Conservation (phyloP, 2,113 vertebrate species). For the Tachycineta bicolor region DNA sequence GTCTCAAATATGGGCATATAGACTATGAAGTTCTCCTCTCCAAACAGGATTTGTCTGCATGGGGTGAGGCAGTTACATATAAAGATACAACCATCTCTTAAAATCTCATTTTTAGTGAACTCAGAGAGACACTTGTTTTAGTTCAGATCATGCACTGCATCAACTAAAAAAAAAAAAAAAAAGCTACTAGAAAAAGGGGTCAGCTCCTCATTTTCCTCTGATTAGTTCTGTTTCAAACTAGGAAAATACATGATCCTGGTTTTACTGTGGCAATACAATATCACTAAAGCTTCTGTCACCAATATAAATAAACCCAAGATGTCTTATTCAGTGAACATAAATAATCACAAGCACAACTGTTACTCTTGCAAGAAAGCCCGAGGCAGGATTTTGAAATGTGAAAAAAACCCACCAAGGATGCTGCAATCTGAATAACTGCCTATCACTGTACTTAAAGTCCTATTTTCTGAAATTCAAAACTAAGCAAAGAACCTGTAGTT, state of each 20-base stretch:
- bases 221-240: not conserved
- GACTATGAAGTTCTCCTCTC: not conserved
- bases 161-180: not conserved
- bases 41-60: not conserved
- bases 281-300: not conserved
- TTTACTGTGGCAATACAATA: not conserved
- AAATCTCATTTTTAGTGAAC: not conserved
- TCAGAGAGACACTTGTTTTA: not conserved
- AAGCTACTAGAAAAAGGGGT: not conserved
- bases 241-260: not conserved
- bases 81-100: not conserved
- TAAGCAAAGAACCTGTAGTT: not conserved
- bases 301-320: not conserved
- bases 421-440: not conserved
- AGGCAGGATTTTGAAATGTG: not conserved
- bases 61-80: not conserved
- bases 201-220: not conserved
- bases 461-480: not conserved
- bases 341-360: constrained; percentile 24
- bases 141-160: not conserved
- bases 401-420: not conserved
- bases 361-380: not conserved
- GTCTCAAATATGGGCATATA: not conserved
- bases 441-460: not conserved
- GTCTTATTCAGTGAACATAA: not conserved